Conservation (phyloP, 35 echinoderm and acorn worm genomes). For the Diadema setosum region DNA sequence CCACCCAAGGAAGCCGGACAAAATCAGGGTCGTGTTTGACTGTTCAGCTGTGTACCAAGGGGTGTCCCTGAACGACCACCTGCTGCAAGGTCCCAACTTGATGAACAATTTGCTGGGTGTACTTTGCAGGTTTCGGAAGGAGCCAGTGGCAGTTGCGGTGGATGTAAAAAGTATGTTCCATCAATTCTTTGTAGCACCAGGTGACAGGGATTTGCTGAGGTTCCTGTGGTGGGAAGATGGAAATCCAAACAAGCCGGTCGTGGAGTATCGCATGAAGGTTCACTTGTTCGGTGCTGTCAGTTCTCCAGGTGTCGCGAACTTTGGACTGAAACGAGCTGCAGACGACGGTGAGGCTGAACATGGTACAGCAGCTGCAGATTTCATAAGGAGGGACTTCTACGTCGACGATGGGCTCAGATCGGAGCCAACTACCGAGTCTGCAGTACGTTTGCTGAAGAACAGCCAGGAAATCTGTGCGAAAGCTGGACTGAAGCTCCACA, state of each 20-base stretch:
- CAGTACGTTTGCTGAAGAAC: slow-evolving; percentile 24
- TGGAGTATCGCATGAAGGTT: slow-evolving; percentile 5
- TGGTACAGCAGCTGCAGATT: slow-evolving; percentile 36
- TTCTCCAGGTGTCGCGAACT: slow-evolving; percentile 12
- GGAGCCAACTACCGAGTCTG: neutral
- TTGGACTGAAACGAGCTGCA: slow-evolving; percentile 23
- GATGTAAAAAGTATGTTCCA: slow-evolving; percentile 53
- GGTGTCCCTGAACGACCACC: slow-evolving; percentile 31
- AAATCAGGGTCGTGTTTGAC: no score
- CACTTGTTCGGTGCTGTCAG: neutral
- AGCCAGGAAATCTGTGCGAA: neutral
- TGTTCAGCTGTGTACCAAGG: slow-evolving; percentile 36
- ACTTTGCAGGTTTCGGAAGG: slow-evolving; percentile 28
- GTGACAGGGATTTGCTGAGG: neutral
- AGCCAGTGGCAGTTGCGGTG: neutral
- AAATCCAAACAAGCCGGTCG: neutral
- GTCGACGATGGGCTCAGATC: slow-evolving; percentile 79
- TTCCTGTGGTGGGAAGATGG: slow-evolving; percentile 12
- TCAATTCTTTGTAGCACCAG: neutral
- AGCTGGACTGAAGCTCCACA: neutral
- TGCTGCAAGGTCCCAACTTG: neutral
- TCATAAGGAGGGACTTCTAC: slow-evolving; percentile 66
- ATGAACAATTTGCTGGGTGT: slow-evolving; percentile 51
- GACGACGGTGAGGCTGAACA: neutral
- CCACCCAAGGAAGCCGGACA: no score